A percentile compares a stretch with the other conserved stretches of the same genome.
phyloP scores from a whole-genome alignment of 1,140 invertebrate species.

The Phocides pigmalion region DNA sequence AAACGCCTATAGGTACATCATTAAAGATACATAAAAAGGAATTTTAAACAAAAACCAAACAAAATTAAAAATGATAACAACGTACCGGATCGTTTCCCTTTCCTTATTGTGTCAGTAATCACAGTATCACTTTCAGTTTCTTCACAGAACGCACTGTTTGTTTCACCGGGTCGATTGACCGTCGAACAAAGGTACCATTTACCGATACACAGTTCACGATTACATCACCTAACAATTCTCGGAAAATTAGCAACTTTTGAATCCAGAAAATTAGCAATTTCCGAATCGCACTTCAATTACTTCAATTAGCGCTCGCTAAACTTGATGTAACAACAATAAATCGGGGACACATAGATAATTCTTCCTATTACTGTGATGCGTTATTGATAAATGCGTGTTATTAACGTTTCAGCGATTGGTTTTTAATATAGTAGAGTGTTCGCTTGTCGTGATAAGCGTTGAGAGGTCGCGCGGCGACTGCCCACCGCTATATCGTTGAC shows the following conservation, averaged over 20 bases:
- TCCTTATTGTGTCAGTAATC: conserved; percentile 45
- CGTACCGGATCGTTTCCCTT: background rate
- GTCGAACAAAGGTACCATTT: conserved; percentile 58
- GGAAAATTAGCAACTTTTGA: conserved; percentile 52
- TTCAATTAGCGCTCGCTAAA: conserved; percentile 28
- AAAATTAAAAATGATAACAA: conserved; percentile 20
- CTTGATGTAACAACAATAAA: background rate
- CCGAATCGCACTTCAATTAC: background rate
- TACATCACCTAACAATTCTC: conserved; percentile 65
- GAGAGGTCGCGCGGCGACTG: conserved; percentile 69
- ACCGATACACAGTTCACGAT: conserved; percentile 50
- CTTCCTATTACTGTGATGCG: background rate
- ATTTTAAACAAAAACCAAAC: background rate
- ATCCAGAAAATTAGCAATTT: too few relatives aligned
- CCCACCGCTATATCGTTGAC: conserved; percentile 63
- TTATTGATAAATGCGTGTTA: background rate
- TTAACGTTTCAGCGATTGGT: background rate
- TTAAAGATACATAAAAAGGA: conserved; percentile 28
- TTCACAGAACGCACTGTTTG: conserved; percentile 60
- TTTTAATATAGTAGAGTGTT: conserved; percentile 43
- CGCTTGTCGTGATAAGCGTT: conserved; percentile 62
- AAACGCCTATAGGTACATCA: conserved; percentile 20
- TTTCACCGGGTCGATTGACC: conserved; percentile 40
- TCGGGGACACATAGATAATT: background rate
- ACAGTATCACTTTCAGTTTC: conserved; percentile 55